phyloP scores from a whole-genome alignment of 1,140 invertebrate genomes.

The Drosophila oshimai region DNA sequence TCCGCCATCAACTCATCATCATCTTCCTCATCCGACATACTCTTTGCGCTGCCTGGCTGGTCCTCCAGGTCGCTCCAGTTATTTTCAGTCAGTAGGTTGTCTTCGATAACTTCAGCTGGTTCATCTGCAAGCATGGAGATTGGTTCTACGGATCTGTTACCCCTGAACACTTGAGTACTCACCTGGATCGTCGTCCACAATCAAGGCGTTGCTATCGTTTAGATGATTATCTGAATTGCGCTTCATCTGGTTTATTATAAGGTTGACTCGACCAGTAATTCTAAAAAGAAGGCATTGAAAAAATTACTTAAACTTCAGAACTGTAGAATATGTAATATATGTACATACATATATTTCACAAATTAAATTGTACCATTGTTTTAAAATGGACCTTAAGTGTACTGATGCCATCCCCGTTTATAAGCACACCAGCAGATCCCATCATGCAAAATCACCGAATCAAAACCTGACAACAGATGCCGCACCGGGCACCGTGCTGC shows the following conservation, averaged over 20 bases:
- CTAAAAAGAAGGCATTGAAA: conserved; percentile 19
- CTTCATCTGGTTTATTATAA: conserved; percentile 66
- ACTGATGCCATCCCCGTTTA: not conserved
- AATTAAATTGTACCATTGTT: not conserved
- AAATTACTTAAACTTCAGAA: not conserved
- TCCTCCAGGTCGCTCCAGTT: conserved; percentile 67
- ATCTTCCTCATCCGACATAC: conserved; percentile 5
- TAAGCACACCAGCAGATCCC: not conserved
- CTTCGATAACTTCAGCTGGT: not conserved
- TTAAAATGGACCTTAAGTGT: not conserved
- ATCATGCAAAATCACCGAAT: not conserved
- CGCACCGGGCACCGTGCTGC: not conserved
- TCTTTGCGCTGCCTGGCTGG: conserved; percentile 7
- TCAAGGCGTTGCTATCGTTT: conserved; percentile 38
- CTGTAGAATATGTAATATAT: not conserved
- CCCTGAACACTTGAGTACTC: not conserved
- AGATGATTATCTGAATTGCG: conserved; percentile 48
- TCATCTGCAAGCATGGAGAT: conserved; percentile 13
- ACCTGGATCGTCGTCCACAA: conserved; percentile 49
- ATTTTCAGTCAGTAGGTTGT: conserved; percentile 11
- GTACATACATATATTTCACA: not conserved
- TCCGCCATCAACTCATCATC: conserved; percentile 51
- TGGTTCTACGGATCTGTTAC: not conserved
- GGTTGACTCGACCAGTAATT: conserved; percentile 55
- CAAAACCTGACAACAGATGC: not conserved